Percentiles rank a stretch among this genome's conserved stretches.
phyloP scores from a whole-genome alignment of 1,140 invertebrate species.

The Macrotrachela quadricornifera region DNA sequence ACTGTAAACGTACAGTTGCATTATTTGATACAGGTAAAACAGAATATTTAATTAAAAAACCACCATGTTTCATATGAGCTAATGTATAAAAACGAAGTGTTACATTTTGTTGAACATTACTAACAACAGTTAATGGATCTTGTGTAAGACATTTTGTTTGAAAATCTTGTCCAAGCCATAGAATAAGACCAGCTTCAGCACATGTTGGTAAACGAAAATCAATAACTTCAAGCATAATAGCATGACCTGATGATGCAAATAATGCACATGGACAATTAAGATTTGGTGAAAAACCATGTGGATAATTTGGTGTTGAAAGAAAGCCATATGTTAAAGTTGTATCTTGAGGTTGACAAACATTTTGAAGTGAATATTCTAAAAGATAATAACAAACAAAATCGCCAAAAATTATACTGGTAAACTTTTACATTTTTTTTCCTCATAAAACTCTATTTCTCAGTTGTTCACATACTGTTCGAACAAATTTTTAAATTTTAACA shows the following conservation, averaged over 20 bases:
- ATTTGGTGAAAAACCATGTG: not conserved
- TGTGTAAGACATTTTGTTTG: conserved; percentile 3
- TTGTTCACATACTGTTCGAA: too few relatives aligned
- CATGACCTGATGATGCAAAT: not conserved
- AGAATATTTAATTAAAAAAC: conserved; percentile 7
- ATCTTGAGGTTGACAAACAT: conserved; percentile 3
- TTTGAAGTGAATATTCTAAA: conserved; percentile 4
- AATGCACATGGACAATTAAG: conserved; percentile 6
- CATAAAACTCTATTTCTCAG: too few relatives aligned
- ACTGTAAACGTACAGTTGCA: too few relatives aligned
- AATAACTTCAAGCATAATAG: not conserved
- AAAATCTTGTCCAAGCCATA: not conserved
- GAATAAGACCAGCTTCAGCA: conserved; percentile 3
- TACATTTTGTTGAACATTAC: conserved; percentile 3
- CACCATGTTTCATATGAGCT: not conserved
- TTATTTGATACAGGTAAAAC: too few relatives aligned
- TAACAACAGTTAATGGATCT: not conserved
- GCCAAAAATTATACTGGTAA: not conserved
- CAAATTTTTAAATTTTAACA: too few relatives aligned
- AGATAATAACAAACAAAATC: not conserved
- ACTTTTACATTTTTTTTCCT: too few relatives aligned
- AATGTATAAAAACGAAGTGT: conserved; percentile 4
- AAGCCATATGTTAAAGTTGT: not conserved
- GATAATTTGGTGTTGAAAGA: conserved; percentile 5
- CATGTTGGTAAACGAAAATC: conserved; percentile 5